Base-by-base conservation (phyloP, 1,140 invertebrate genomes). In the Drosophila ananassae region DNA sequence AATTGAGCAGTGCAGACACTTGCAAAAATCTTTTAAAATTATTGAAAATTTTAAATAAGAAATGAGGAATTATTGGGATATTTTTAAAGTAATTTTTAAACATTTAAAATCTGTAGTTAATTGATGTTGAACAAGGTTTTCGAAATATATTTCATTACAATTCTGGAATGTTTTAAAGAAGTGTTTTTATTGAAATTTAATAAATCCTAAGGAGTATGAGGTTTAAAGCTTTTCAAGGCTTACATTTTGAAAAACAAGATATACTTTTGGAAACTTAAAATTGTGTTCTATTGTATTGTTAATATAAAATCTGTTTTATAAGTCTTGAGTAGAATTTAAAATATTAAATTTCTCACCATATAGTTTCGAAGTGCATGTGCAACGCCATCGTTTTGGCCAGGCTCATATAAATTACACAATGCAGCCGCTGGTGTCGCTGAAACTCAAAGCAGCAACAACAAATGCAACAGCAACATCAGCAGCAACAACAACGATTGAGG, bases 361-460 rank as follows among this genome's bases (percentile, higher is more conserved):
- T 28, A 32, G 52, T 66, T 13, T 52, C 37, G 2, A 6, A 60
- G 61, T 69, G 54, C 37, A 24, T 24, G 48, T 12, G 56, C 55
- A 78, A 83, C 66, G 79, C 73, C 79, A 80, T 84, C 81, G 69
- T 81, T 81, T 80, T 60, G 67, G 41, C 46, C 53, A 51, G 67
- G 54, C 74, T 71, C 82, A 87, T 79, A 87, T 89, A 89, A 87
- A 87, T 89, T 87, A 89, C 82, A 87, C 78, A 87, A 89, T 87
- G 81, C 69, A 58, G 55, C 68, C 41, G 59, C 56, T 13, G 76
- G 10, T 10, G 32, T 44, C 17, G 52, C 56, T 44, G 72, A 62
- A 66, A 66, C 46, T 51, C 39, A 71, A 71, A 64, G 50, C 60
- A 50, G 22, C 41, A 62, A 46, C 58, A 34, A 41, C 47, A 51